phyloP scores from a whole-genome alignment of 2,113 vertebrate species.

The Hucho hucho region DNA sequence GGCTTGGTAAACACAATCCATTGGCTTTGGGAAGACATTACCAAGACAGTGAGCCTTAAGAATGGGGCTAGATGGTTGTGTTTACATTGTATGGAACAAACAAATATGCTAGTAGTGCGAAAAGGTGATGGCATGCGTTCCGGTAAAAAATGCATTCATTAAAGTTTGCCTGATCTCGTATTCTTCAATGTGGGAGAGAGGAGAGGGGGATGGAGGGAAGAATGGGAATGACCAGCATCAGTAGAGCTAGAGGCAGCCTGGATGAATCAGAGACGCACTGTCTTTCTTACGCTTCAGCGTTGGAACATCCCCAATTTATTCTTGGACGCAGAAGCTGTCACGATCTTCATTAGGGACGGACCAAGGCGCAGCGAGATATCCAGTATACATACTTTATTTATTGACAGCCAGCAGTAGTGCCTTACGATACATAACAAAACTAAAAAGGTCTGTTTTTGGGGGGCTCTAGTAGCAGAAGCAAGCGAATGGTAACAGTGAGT shows the following conservation, averaged over 20 bases:
- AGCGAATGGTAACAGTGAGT: not conserved
- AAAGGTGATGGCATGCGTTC: not conserved
- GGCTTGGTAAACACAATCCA: no score
- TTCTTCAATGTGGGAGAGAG: conserved; percentile 12
- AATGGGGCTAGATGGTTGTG: not conserved
- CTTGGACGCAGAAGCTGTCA: not conserved
- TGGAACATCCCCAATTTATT: conserved; percentile 18
- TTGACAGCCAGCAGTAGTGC: no score
- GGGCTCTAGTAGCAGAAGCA: not conserved
- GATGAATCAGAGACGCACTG: not conserved
- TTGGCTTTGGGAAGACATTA: no score
- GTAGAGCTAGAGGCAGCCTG: not conserved
- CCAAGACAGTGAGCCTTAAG: not conserved
- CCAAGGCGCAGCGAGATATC: no score
- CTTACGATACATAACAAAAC: no score
- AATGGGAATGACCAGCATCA: conserved; percentile 6
- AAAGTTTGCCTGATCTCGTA: conserved; percentile 16
- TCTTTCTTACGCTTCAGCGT: not conserved
- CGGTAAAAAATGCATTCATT: conserved; percentile 2
- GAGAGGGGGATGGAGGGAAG: no score
- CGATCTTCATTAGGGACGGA: no score
- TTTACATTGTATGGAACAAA: not conserved
- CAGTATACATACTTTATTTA: no score
- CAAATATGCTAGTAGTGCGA: not conserved
- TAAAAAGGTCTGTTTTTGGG: no score